Conservation (phyloP, 2,888 invertebrate genomes). For the Tenodera sinensis region DNA sequence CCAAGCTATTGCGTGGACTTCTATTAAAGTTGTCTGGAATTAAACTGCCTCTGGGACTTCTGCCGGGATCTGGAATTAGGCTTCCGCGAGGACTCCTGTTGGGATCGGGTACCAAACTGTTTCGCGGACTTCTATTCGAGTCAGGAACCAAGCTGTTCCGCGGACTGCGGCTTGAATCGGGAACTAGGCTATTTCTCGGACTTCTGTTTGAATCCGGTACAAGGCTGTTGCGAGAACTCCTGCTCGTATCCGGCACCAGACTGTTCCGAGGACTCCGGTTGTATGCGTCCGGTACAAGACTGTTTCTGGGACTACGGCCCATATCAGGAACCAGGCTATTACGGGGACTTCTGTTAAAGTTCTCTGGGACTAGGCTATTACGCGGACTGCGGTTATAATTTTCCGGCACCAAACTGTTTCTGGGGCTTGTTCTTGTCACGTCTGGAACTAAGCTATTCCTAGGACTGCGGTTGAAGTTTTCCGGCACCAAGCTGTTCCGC, state of each 20-base stretch:
- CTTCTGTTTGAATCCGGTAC: slow-evolving; percentile 47
- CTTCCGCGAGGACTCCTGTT: slow-evolving; percentile 53
- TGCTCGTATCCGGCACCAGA: slow-evolving; percentile 53
- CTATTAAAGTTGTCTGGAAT: slow-evolving; percentile 57
- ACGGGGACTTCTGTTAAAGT: slow-evolving; percentile 50
- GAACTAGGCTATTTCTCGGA: slow-evolving; percentile 60
- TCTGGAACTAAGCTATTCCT: slow-evolving; percentile 54
- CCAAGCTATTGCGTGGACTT: slow-evolving; percentile 55
- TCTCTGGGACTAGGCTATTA: slow-evolving; percentile 52
- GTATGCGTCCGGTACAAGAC: slow-evolving; percentile 58
- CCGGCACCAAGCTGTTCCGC: slow-evolving; percentile 55
- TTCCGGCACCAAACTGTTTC: slow-evolving; percentile 39
- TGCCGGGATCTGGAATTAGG: slow-evolving; percentile 51
- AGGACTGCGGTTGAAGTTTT: slow-evolving; percentile 54
- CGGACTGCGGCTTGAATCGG: slow-evolving; percentile 56
- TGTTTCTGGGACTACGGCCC: slow-evolving; percentile 58
- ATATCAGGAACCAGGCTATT: slow-evolving; percentile 57
- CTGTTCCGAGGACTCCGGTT: slow-evolving; percentile 56
- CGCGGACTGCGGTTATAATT: slow-evolving; percentile 41
- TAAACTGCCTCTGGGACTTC: slow-evolving; percentile 58
- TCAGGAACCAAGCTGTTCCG: slow-evolving; percentile 54
- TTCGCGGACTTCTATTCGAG: slow-evolving; percentile 55
- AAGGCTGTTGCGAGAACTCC: slow-evolving; percentile 47
- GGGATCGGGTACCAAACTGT: slow-evolving; percentile 60
- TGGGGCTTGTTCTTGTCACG: not conserved